These are phyloP conservation scores for Mastomys natalensis DNA, from an alignment of 2,113 vertebrate species.

Conservation along the genomic window DNA sequence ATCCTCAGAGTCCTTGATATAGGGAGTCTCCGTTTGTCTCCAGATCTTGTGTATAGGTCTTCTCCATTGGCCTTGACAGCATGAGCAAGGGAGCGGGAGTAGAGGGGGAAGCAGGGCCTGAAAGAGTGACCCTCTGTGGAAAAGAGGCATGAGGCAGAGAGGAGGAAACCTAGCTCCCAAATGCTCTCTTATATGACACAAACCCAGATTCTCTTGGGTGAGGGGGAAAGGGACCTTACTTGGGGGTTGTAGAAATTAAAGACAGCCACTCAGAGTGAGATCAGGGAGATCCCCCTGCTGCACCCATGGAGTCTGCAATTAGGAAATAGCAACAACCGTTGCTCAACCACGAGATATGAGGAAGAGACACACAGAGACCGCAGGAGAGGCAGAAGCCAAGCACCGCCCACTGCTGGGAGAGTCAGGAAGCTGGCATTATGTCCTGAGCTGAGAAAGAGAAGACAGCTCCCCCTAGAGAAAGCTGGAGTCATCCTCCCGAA, in stretches of 20 bases:
- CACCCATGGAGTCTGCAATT: accelerated
- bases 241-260: not conserved
- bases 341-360: not conserved
- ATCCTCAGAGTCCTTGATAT: not conserved
- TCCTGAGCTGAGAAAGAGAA: not conserved
- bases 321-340: too few relatives aligned
- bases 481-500: not conserved
- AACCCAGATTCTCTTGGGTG: not conserved
- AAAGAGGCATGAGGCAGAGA: too few relatives aligned
- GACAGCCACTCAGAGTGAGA: not conserved
- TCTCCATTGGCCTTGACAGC: not conserved
- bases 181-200: not conserved
- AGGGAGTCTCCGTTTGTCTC: accelerated
- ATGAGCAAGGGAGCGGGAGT: too few relatives aligned
- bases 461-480: not conserved
- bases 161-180: not conserved
- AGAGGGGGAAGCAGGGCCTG: not conserved
- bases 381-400: not conserved
- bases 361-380: not conserved
- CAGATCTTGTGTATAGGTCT: not conserved
- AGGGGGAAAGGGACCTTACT: too few relatives aligned
- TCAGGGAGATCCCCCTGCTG: not conserved
- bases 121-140: not conserved
- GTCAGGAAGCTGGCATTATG: not conserved
- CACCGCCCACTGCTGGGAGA: accelerated